Conservation (phyloP, 2,113 vertebrate species). For the Coryphaenoides rupestris region DNA sequence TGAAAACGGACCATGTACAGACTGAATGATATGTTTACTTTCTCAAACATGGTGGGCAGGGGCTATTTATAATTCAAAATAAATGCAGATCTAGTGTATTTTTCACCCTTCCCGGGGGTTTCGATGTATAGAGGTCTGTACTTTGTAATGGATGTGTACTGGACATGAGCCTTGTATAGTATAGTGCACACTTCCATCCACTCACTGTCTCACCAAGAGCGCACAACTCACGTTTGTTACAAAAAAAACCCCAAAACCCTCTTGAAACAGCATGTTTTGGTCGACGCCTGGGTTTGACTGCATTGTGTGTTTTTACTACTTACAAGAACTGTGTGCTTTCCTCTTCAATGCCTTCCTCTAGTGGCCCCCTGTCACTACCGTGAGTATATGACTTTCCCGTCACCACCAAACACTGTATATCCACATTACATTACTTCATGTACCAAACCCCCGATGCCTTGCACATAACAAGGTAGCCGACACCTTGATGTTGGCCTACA, state of each 20-base stretch:
- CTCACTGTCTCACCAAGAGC: conserved; percentile 23
- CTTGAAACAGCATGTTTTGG: conserved; percentile 51
- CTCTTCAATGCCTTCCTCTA: conserved; percentile 89
- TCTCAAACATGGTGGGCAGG: conserved; percentile 12
- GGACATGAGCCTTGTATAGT: conserved; percentile 77
- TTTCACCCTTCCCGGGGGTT: conserved; percentile 27
- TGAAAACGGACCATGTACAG: conserved; percentile 54
- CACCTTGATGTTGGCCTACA: no score
- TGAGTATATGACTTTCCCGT: conserved; percentile 79
- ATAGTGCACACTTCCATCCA: conserved; percentile 19
- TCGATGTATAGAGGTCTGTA: conserved; percentile 46
- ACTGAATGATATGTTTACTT: conserved; percentile 43
- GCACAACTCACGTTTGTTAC: conserved; percentile 12
- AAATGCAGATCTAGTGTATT: conserved; percentile 12
- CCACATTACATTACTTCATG: no score
- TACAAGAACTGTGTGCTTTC: conserved; percentile 83
- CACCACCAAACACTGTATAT: neutral
- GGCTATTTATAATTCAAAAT: conserved; percentile 10
- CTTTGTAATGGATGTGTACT: no score
- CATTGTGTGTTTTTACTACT: conserved; percentile 56
- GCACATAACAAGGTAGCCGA: no score
- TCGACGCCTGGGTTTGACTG: conserved; percentile 44
- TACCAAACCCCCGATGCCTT: no score
- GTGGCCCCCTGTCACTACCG: conserved; percentile 77
- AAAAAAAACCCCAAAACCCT: neutral